Evolutionary conservation across 2,888 invertebrate species (phyloP).

Genomic region (Polylopha cassiicola): DNA sequence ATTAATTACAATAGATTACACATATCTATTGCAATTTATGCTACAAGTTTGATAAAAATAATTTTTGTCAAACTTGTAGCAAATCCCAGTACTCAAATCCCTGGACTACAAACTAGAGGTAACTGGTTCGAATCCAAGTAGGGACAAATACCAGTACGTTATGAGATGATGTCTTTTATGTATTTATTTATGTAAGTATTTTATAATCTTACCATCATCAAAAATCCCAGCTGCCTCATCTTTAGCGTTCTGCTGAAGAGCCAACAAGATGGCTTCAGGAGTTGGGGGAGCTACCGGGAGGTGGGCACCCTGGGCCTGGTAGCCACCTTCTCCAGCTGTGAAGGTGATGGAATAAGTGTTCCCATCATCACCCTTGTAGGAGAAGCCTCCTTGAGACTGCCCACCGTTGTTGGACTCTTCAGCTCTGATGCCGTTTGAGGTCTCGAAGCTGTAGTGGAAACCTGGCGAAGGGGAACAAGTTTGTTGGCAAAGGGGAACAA

Average conservation of each 20-base stretch:
- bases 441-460: conserved; percentile 60
- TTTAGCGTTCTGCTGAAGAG: conserved; percentile 65
- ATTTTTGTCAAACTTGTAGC: too few relatives aligned
- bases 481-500: neutral
- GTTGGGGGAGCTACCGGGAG: conserved; percentile 77
- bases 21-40: too few relatives aligned
- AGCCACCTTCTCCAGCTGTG: conserved; percentile 77
- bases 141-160: too few relatives aligned
- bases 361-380: conserved; percentile 78
- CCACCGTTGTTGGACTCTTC: conserved; percentile 51
- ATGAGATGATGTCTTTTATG: too few relatives aligned
- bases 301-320: conserved; percentile 73
- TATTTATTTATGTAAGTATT: too few relatives aligned
- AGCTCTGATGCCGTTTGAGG: conserved; percentile 61
- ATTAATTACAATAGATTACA: too few relatives aligned
- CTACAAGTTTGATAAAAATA: too few relatives aligned
- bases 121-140: too few relatives aligned
- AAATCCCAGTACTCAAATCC: too few relatives aligned
- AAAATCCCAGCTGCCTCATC: conserved; percentile 75
- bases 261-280: conserved; percentile 73
- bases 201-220: conserved; percentile 63
- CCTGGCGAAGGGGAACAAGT: conserved; percentile 31
- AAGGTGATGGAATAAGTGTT: conserved; percentile 70
- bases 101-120: too few relatives aligned
- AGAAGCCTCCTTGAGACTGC: conserved; percentile 69